Evolutionary conservation across 2,797 vertebrate species (phyloP), one percentile per base, ranked within the genome.

Genomic region (Aselliscus stoliczkanus): DNA sequence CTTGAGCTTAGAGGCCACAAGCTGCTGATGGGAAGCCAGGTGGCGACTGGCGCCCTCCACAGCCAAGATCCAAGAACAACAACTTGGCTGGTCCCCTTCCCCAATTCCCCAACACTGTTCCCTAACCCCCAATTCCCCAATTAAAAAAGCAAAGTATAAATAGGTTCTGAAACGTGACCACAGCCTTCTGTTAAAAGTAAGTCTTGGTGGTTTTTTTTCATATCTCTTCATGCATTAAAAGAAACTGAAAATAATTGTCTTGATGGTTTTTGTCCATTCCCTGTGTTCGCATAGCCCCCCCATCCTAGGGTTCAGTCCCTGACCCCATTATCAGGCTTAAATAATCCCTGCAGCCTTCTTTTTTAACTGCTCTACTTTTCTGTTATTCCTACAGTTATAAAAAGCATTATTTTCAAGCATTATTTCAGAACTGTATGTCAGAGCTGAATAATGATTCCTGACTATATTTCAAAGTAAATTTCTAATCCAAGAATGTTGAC

Each of bases 181-280:
- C 6, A 94, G 62, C 1, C 37, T 96, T 76, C 64, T 93, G 25
- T 94, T 94, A 94, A 89, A 96, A 47, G 3, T 93, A 77, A 83
- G n/a, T 73, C 52, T 80, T 47, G 2, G 8, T 93, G 1, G 17
- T 67, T 87, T 92, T 87, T 79, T 37, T 77, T 82, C 10, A n/a
- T 54, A 25, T 84, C 29, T 94, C 15, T 79, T 29, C 42, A 37
- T 67, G 11, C 18, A 95, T 90, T 83, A 81, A 95, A 93, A 69
- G 76, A 92, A 95, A 93, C 52, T 92, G 75, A 92, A 96, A 92
- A 75, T 65, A 87, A 60, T 83, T 75, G 18, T 83, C 39, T 91
- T 86, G 25, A 37, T 62, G 7, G 21, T 39, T 90, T 60, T 76
- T 95, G 47, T 92, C 58, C 58, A 27, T 88, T 92, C 20, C 14